Evolutionary conservation across 2,113 vertebrate species (phyloP).

Genomic region (Chlamydotis undulata): DNA sequence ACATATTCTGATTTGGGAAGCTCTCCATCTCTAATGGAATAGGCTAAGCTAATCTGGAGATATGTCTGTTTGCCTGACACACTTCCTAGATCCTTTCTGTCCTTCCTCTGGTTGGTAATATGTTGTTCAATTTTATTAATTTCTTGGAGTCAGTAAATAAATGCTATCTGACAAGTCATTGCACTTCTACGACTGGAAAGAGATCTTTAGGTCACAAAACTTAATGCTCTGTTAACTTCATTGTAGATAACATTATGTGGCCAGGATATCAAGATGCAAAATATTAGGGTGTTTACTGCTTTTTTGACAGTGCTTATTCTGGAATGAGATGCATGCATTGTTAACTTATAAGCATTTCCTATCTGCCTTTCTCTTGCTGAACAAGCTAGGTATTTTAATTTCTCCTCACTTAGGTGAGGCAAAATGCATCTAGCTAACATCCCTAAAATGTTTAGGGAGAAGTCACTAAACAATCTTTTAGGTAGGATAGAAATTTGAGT

Average conservation of each 20-base stretch:
- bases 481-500: background rate
- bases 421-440: background rate
- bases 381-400: background rate
- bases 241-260: background rate
- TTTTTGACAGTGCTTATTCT: background rate
- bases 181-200: background rate
- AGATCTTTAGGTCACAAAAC: background rate
- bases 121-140: background rate
- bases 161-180: background rate
- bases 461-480: background rate
- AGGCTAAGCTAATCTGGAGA: background rate
- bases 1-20: background rate
- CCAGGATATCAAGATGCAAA: background rate
- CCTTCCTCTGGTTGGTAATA: background rate
- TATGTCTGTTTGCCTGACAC: background rate
- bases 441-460: background rate
- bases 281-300: background rate
- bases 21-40: background rate
- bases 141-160: background rate
- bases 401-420: background rate
- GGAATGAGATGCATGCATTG: background rate
- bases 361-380: background rate
- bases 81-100: background rate
- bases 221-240: background rate
- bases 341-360: background rate